phyloP scores from a whole-genome alignment of 2,113 vertebrate species.

The Oophaga pumilio region DNA sequence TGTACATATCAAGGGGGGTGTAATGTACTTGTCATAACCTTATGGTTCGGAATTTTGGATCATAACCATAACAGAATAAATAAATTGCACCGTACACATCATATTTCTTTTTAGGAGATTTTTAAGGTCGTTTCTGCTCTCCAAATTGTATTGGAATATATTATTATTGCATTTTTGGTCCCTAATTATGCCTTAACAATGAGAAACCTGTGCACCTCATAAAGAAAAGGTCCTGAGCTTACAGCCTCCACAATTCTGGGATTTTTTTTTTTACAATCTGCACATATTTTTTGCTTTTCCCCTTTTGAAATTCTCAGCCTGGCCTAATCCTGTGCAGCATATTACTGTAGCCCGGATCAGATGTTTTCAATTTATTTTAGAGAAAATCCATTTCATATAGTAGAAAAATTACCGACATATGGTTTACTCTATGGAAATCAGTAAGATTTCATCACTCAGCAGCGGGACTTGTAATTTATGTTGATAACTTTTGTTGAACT shows the following conservation, averaged over 20 bases:
- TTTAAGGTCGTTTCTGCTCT: neutral
- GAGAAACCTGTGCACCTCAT: slow-evolving; percentile 20
- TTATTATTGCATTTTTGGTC: slow-evolving; percentile 3
- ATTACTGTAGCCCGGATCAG: slow-evolving; percentile 19
- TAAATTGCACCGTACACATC: neutral
- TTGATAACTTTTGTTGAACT: slow-evolving; percentile 11
- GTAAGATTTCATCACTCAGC: slow-evolving; percentile 28
- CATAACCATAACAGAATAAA: neutral
- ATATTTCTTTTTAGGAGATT: neutral
- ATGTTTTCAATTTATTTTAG: slow-evolving; percentile 36
- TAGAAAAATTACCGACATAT: slow-evolving; percentile 16
- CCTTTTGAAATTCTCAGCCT: neutral
- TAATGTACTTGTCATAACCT: neutral
- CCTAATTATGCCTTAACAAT: neutral
- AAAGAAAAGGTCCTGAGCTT: slow-evolving; percentile 2
- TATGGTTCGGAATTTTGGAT: neutral
- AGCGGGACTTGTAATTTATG: slow-evolving; percentile 25
- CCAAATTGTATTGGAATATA: neutral
- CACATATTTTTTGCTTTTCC: neutral
- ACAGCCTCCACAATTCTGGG: neutral
- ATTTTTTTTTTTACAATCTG: neutral
- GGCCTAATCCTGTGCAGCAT: neutral
- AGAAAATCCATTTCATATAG: slow-evolving; percentile 42
- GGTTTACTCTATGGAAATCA: slow-evolving; percentile 16
- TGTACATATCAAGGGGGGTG: neutral